A percentile compares a stretch with the other conserved stretches of the same genome.
phyloP scores from a whole-genome alignment of 2,888 invertebrate species.

The Orgyia antiqua region DNA sequence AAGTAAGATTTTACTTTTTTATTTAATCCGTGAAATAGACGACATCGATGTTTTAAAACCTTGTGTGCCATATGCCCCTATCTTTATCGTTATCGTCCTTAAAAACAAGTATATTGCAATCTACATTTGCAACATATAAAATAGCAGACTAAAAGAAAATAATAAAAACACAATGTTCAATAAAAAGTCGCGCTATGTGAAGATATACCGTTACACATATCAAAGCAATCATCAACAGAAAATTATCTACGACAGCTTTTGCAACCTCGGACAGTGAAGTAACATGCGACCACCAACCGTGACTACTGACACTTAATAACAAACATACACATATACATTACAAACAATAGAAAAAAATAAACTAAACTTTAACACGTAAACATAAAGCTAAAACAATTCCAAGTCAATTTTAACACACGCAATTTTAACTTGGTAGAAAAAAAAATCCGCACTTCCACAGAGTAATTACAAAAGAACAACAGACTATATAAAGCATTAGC shows the following conservation, averaged over 20 bases:
- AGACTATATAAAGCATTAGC: constrained; percentile 17
- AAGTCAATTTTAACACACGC: constrained; percentile 10
- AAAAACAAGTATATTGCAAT: too few relatives aligned
- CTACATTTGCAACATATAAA: too few relatives aligned
- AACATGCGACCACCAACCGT: constrained; percentile 52
- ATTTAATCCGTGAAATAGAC: too few relatives aligned
- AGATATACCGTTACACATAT: constrained; percentile 63
- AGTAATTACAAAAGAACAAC: constrained; percentile 21
- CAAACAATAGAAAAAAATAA: constrained; percentile 12
- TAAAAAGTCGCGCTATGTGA: too few relatives aligned
- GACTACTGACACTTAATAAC: constrained; percentile 57
- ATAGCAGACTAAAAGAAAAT: too few relatives aligned
- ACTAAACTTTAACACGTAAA: constrained; percentile 10
- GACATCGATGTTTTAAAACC: too few relatives aligned
- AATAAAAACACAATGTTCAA: too few relatives aligned
- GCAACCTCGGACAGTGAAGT: constrained; percentile 63
- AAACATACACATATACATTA: constrained; percentile 22
- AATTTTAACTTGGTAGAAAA: constrained; percentile 10
- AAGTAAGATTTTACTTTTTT: too few relatives aligned
- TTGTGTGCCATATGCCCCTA: too few relatives aligned
- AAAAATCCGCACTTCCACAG: constrained; percentile 20
- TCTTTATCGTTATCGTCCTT: too few relatives aligned
- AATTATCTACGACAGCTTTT: constrained; percentile 62
- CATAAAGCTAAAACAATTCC: constrained; percentile 10
- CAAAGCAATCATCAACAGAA: constrained; percentile 49